Base-by-base conservation (phyloP, 1,140 invertebrate genomes). In the Zaprionus kolodkinae region DNA sequence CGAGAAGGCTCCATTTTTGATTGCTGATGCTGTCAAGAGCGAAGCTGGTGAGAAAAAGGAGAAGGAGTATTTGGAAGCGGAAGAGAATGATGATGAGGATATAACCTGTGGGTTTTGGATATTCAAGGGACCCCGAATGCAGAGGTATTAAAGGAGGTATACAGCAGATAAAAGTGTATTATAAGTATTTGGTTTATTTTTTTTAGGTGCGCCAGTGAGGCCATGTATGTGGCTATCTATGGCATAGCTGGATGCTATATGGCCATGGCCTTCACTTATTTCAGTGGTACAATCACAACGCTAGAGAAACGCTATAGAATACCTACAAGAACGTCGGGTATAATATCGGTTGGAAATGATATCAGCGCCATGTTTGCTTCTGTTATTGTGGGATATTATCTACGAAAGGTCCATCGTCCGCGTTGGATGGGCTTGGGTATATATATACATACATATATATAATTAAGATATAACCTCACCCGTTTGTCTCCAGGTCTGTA, bases 301-400 rank as follows among this genome's bases (percentile, higher is more conserved):
- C 92, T 97, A 48, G 96, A 97, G 85, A 97, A 97, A 88, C 94
- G 96, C 75, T 97, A 96, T 89, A 96, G 96, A 79, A 96, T 97
- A 82, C 95, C 96, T 0, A 96, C 95, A 25, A 94, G 95, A 86
- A 95, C 95, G 4, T 95, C 95, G 69, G 96, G 95, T 55, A 93
- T 96, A 67, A 96, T 96, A 78, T 94, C 94, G 36, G 94, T 96
- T 27, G 95, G 95, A 11, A 96, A 96, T 90, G 96, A 91, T 57
- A 78, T 91, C n/a, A 83, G 71, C 40, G 75, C 81, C 5, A 78
- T 91, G 84, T 38, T 90, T 13, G 74, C 71, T 5, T 81, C 90
- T 5, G 71, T 76, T 6, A 17, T 91, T 17, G 48, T 79, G 48
- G 84, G 90, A 15, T 91, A 91, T 45, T 91, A 83, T 69, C 81